Evolutionary conservation across 1,140 invertebrate species (phyloP), one percentile per base, ranked within the genome.

Genomic region (Seison nebaliae): DNA sequence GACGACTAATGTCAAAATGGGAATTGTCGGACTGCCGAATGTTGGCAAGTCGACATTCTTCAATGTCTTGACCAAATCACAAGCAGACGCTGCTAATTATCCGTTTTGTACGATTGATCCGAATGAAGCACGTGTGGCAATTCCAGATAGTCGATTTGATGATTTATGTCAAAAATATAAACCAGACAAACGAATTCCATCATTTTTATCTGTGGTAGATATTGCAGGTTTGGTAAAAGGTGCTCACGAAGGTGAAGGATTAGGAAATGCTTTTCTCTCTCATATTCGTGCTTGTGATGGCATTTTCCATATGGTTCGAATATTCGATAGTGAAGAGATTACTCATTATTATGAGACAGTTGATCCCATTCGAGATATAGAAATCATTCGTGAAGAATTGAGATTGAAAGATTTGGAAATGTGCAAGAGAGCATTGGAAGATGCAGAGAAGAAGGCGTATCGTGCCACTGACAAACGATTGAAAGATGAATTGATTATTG

Each of bases 21-120:
- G 81, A 30, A 86, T 91, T 47, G 81, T 93, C 45, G 84, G 81
- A 16, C 67, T 91, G 24, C 78, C 78, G 5, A 93, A 93, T 66
- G 84, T 93, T 46, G 84, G 84, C 38, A 98, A 99, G 63, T 93
- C 83, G 4, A 94, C 91, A 28, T 96, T 98, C 62, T 98, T 99
- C 66, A 98, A 99, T 63, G 83, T 96, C 1, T 58, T 96, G 21
- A 94, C 84, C 12, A 83, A 93, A 56, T 88, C 79, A 54, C 72
- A 78, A 51, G 86, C 79, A 7, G 70, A 80, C 37, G 83, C 88
- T 36, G 79, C 94, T 63, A 94, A 98, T 53, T 93, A 94, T 59
- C 88, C 91, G 4, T 98, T 98, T 65, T 98, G 91, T 65, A 98
- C 91, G 51, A 98, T 98, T 52, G 84, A 96, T 65, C 91, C 91